Percentiles rank a stretch among this genome's conserved stretches.
Conservation (phyloP, 1,140 invertebrate genomes). For the Ips nitidus region DNA sequence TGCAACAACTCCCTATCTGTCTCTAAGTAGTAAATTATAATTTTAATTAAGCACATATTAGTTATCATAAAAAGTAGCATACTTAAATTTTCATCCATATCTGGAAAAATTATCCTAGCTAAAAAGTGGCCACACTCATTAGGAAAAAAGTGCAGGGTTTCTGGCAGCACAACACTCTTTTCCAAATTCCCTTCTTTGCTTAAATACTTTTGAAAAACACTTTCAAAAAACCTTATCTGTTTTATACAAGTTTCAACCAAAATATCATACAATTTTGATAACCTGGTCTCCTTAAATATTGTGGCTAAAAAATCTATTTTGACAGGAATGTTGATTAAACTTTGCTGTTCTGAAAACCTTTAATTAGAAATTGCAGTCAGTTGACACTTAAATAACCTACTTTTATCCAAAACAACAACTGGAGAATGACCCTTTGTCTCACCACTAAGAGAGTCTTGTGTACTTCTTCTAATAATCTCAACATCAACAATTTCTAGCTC, state of each 20-base stretch:
- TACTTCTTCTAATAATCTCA: conserved; percentile 53
- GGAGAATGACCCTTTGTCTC: conserved; percentile 46
- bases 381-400: conserved; percentile 41
- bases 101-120: conserved; percentile 68
- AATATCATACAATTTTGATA: conserved; percentile 67
- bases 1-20: conserved; percentile 66
- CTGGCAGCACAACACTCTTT: conserved; percentile 50
- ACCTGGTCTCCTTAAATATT: conserved; percentile 63
- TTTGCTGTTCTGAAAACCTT: conserved; percentile 52
- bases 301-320: conserved; percentile 71
- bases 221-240: conserved; percentile 64
- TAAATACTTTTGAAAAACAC: conserved; percentile 47
- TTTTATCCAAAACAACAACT: conserved; percentile 49
- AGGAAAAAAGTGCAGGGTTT: conserved; percentile 66
- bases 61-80: conserved; percentile 20
- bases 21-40: conserved; percentile 55
- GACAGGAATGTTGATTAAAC: conserved; percentile 59
- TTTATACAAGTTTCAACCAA: conserved; percentile 72
- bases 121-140: conserved; percentile 71
- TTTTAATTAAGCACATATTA: not conserved
- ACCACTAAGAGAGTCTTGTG: conserved; percentile 36
- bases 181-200: conserved; percentile 25
- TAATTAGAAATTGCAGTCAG: conserved; percentile 4
- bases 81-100: conserved; percentile 59
- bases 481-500: conserved; percentile 53